Base-by-base conservation (phyloP, 1,140 invertebrate genomes). In the Procambarus virginalis region DNA sequence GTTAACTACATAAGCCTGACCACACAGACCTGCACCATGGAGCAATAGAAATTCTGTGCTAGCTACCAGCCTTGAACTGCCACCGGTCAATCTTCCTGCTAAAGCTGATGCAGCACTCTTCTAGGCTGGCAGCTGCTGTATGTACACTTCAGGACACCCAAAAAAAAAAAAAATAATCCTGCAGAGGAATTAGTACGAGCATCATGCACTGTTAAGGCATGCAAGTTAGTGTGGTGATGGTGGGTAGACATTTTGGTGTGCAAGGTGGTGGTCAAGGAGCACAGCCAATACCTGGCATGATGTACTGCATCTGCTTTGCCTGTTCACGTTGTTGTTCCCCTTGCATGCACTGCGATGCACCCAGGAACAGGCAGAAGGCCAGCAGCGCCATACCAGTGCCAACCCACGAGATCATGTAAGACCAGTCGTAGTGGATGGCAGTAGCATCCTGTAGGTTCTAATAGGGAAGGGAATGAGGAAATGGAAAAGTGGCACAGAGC, bases 221-320 rank as follows among this genome's bases (percentile, higher is more conserved):
- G 82, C 82, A 73, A 73, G 68, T 84, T 84, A 84, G 82, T 84
- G 46, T 84, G 20, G 82, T 84, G 82, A 70, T 73, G 82, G 82
- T 80, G 78, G 77, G 55, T 58, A 20, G 78, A 80, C 78, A 80
- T 17, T 22, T 46, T 58, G n/a, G 49, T 73, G 68, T 5, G 10
- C n/a, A 20, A 73, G 68, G 22, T 6, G 68, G 34, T 34, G 68
- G 68, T 73, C 8, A 22, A 73, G 68, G 22, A 22, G n/a, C 22
- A 73, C n/a, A 34, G 68, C 68, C 10, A 55, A 95, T 96, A 98
- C 97, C 97, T 94, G 98, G 98, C 98, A 99, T 98, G 94, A 98
- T 95, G 95, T 99, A 98, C 95, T 98, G 98, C 97, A 98, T 97
- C 95, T 98, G 98, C 95, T 98, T 96, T 93, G 97, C 97, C 85